Conservation (phyloP, 2,888 invertebrate genomes). For the Parapristionchus giblindavisi region DNA sequence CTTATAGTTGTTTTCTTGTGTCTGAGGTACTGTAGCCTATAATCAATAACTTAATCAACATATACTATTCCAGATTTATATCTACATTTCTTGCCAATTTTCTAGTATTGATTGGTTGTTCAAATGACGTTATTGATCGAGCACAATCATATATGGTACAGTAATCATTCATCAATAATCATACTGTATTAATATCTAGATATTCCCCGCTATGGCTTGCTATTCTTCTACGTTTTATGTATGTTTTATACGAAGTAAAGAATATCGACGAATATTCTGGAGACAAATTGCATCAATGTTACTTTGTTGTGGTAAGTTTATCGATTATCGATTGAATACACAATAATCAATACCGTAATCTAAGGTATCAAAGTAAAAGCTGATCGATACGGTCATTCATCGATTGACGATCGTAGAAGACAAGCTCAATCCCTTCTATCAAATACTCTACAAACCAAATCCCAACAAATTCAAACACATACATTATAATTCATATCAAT, state of each 20-base stretch:
- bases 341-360: too few species aligned
- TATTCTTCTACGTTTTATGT: conserved; percentile 24
- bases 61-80: neutral
- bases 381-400: neutral
- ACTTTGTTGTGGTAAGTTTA: neutral
- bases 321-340: too few species aligned
- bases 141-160: conserved; percentile 17
- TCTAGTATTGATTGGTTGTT: neutral
- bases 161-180: neutral
- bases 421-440: neutral
- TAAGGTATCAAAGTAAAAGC: neutral
- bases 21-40: too few species aligned
- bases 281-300: neutral
- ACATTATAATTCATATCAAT: too few species aligned
- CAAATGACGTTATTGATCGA: neutral
- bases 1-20: conserved; percentile 12
- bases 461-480: too few species aligned
- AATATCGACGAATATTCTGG: conserved; percentile 31
- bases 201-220: neutral
- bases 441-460: neutral
- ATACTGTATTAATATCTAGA: neutral
- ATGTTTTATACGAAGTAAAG: neutral
- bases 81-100: neutral
- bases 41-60: neutral
- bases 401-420: neutral